These are phyloP conservation scores for Porites divaricata DNA, from an alignment of 92 coral and sea anemone genomes.

Conservation along the genomic window DNA sequence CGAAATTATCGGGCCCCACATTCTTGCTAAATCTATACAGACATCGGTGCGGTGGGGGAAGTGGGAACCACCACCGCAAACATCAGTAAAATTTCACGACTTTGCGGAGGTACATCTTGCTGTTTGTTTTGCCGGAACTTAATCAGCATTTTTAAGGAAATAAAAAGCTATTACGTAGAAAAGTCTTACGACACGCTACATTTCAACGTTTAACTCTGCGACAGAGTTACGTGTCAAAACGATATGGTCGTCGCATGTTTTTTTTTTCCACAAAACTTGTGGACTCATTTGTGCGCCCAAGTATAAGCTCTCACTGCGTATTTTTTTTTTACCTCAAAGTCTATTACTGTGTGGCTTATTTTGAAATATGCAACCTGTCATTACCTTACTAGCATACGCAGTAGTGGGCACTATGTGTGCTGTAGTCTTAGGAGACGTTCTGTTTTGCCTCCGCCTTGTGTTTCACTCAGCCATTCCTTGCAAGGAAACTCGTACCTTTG, in stretches of 20 bases:
- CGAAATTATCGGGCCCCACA: no score
- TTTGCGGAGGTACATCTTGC: neutral
- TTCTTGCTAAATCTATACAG: no score
- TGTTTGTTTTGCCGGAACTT: constrained; percentile 11
- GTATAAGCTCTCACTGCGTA: neutral
- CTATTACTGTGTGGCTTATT: constrained; percentile 15
- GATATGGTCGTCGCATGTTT: neutral
- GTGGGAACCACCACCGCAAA: neutral
- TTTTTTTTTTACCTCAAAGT: neutral
- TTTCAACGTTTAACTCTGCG: constrained; percentile 26
- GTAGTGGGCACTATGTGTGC: constrained; percentile 37
- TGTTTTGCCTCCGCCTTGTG: constrained; percentile 98
- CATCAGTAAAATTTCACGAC: neutral
- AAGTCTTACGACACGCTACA: neutral
- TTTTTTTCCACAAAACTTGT: neutral
- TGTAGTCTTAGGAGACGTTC: constrained; percentile 76
- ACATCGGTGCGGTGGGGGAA: no score
- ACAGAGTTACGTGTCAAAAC: constrained; percentile 35
- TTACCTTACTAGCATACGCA: constrained; percentile 41
- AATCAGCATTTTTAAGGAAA: neutral
- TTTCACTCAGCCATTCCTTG: constrained; percentile 97
- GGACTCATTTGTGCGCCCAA: no score
- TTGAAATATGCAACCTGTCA: constrained; percentile 40
- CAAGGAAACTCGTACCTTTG: constrained; percentile 88
- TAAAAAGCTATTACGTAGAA: neutral